A percentile compares a stretch with the other conserved stretches of the same genome.
Conservation (phyloP, 2,888 invertebrate genomes). For the Adineta ricciae region DNA sequence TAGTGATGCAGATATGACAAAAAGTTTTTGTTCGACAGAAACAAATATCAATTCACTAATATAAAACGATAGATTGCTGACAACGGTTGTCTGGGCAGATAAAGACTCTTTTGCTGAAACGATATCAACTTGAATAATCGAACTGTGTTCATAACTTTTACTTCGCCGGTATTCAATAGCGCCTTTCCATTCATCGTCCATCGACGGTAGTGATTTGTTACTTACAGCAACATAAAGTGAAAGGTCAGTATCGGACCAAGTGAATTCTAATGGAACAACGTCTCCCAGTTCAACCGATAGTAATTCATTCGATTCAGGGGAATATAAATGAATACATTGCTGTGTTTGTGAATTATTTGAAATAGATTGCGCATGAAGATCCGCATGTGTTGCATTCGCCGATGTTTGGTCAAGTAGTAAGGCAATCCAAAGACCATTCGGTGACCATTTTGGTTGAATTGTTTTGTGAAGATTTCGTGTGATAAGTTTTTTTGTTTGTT, state of each 20-base stretch:
- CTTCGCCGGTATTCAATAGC: neutral
- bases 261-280: neutral
- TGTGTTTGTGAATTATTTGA: neutral
- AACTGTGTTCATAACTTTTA: neutral
- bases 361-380: no score
- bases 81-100: neutral
- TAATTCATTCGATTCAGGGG: neutral
- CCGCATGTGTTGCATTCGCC: neutral
- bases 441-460: neutral
- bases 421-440: neutral
- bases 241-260: neutral
- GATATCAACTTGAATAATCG: neutral
- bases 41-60: neutral
- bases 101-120: neutral
- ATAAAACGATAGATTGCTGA: neutral
- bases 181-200: neutral
- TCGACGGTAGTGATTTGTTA: neutral
- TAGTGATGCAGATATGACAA: neutral
- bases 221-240: neutral
- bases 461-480: no score
- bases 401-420: neutral
- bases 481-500: no score
- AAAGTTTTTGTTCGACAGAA: neutral
- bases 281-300: neutral
- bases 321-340: neutral